Conservation (phyloP, 1,140 invertebrate species). For the Mamestra configurata region DNA sequence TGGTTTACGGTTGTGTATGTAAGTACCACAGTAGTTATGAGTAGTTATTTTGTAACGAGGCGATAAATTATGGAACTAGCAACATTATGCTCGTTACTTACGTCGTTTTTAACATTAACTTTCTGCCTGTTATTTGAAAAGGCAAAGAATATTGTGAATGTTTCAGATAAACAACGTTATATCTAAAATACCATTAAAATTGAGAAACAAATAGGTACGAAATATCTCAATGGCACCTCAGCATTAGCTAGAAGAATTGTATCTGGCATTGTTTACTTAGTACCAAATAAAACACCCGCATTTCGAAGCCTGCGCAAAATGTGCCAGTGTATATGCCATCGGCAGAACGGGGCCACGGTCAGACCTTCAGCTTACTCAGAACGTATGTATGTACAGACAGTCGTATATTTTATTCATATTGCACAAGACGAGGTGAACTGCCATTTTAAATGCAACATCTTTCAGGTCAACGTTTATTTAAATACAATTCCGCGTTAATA, state of each 20-base stretch:
- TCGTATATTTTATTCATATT: conserved; percentile 67
- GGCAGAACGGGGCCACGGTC: conserved; percentile 69
- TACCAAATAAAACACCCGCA: conserved; percentile 19
- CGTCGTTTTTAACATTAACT: too few species aligned
- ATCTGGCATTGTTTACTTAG: neutral
- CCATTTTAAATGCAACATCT: conserved; percentile 58
- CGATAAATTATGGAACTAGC: too few species aligned
- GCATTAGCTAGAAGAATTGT: neutral
- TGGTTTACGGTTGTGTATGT: conserved; percentile 7
- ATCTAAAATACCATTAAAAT: neutral
- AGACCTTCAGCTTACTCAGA: conserved; percentile 66
- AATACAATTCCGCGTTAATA: conserved; percentile 28
- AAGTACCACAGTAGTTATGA: conserved; percentile 17
- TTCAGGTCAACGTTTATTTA: conserved; percentile 45
- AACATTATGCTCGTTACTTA: too few species aligned
- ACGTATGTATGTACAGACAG: conserved; percentile 58
- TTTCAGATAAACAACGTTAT: too few species aligned
- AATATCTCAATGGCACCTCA: neutral
- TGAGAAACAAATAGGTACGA: too few species aligned
- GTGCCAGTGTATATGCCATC: conserved; percentile 55
- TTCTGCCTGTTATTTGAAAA: too few species aligned
- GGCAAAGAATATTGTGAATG: too few species aligned
- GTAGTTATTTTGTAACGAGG: conserved; percentile 1
- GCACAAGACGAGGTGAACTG: conserved; percentile 63
- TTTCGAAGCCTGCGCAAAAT: conserved; percentile 33